Percentiles rank a stretch among this genome's conserved stretches.
These are phyloP conservation scores for Dicerorhinus sumatrensis DNA, from an alignment of 2,113 vertebrate genomes.

Conservation along the genomic window DNA sequence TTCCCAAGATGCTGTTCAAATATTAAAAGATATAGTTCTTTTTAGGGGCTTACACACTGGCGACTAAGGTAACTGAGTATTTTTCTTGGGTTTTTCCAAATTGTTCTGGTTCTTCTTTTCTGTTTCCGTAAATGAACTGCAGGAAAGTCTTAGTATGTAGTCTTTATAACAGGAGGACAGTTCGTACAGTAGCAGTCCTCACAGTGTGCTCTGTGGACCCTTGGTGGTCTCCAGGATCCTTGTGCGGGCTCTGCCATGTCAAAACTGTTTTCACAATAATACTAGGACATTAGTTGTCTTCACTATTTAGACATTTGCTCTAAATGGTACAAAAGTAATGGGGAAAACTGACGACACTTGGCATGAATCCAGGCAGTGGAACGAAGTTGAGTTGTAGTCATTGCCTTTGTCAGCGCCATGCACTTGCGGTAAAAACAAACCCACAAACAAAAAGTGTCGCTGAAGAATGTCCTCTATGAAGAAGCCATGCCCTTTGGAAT, in stretches of 20 bases:
- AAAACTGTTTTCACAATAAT: slow-evolving; percentile 2
- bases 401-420: background rate
- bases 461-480: background rate
- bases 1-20: background rate
- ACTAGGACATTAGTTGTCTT: background rate
- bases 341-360: background rate
- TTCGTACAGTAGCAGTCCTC: background rate
- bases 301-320: background rate
- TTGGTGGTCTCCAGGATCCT: background rate
- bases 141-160: background rate
- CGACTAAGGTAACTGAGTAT: background rate
- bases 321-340: background rate
- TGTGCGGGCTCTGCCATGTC: background rate
- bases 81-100: background rate
- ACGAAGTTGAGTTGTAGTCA: background rate
- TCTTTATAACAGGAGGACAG: background rate
- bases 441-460: background rate
- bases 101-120: background rate
- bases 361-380: background rate
- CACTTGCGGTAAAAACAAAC: background rate
- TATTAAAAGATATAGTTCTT: background rate
- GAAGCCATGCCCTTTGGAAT: background rate
- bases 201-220: background rate
- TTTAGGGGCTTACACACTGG: background rate
- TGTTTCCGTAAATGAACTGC: slow-evolving; percentile 16